phyloP scores from a whole-genome alignment of 2,888 invertebrate species.

The Galerucella pusilla region DNA sequence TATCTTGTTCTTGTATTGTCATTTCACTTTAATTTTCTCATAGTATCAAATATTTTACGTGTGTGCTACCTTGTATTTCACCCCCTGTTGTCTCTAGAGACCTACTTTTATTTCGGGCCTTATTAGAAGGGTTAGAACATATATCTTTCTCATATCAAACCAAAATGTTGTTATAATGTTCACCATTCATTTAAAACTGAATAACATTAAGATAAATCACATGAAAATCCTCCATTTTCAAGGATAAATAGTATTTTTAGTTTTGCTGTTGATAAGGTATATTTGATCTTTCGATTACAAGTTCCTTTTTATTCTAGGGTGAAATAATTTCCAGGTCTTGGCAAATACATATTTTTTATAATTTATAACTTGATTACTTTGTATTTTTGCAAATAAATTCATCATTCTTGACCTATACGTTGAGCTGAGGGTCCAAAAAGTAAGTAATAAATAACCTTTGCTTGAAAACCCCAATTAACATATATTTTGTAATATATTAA shows the following conservation, averaged over 20 bases:
- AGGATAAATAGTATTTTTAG: constrained; percentile 1
- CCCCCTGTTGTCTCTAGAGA: constrained; percentile 47
- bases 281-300: background rate
- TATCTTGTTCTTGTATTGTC: background rate
- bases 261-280: background rate
- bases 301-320: background rate
- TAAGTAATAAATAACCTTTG: constrained; percentile 10
- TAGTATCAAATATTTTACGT: background rate
- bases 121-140: constrained; percentile 42
- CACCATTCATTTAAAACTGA: constrained; percentile 45
- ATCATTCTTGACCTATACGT: too few relatives aligned
- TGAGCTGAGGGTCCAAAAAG: too few relatives aligned
- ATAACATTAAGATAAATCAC: constrained; percentile 48
- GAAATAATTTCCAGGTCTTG: too few relatives aligned
- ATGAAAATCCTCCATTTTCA: constrained; percentile 22
- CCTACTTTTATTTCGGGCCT: constrained; percentile 38
- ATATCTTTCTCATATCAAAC: constrained; percentile 39
- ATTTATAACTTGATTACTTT: too few relatives aligned
- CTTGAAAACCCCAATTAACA: constrained; percentile 27
- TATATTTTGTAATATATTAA: constrained; percentile 32
- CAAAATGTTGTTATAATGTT: constrained; percentile 24
- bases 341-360: too few relatives aligned
- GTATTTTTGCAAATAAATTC: too few relatives aligned
- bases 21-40: background rate
- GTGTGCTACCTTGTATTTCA: constrained; percentile 9